phyloP scores from a whole-genome alignment of 2,888 invertebrate species.

The Eustalomyia histrio region DNA sequence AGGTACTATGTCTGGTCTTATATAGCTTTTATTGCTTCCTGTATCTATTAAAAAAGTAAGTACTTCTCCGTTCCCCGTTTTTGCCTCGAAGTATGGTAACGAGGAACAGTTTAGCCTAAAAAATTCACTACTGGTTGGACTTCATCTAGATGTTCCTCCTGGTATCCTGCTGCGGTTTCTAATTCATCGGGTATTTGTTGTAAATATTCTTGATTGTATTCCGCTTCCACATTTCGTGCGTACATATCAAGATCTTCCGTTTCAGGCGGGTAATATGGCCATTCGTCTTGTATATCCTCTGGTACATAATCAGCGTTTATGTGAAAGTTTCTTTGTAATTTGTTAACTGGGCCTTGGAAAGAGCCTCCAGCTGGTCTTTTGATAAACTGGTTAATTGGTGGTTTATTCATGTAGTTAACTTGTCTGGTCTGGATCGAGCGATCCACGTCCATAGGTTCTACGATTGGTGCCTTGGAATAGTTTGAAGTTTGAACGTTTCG shows the following conservation, averaged over 20 bases:
- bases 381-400: not conserved
- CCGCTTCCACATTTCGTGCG: not conserved
- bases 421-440: not conserved
- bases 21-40: constrained; percentile 22
- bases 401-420: constrained; percentile 2
- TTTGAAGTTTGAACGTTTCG: too few relatives aligned
- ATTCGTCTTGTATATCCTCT: not conserved
- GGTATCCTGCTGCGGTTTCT: not conserved
- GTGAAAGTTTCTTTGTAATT: too few relatives aligned
- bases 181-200: not conserved
- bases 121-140: too few relatives aligned
- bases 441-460: too few relatives aligned
- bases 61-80: constrained; percentile 6
- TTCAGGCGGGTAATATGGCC: not conserved
- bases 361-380: not conserved
- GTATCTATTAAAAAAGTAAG: constrained; percentile 12
- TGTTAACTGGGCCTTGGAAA: too few relatives aligned
- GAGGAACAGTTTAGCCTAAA: constrained; percentile 10
- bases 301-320: too few relatives aligned
- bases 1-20: not conserved
- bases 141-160: too few relatives aligned
- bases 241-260: not conserved
- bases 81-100: not conserved
- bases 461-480: too few relatives aligned
- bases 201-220: not conserved